Percentiles rank a stretch among this genome's conserved stretches.
These are phyloP conservation scores for Zaprionus lineosus DNA, from an alignment of 2,888 invertebrate species.

Conservation along the genomic window DNA sequence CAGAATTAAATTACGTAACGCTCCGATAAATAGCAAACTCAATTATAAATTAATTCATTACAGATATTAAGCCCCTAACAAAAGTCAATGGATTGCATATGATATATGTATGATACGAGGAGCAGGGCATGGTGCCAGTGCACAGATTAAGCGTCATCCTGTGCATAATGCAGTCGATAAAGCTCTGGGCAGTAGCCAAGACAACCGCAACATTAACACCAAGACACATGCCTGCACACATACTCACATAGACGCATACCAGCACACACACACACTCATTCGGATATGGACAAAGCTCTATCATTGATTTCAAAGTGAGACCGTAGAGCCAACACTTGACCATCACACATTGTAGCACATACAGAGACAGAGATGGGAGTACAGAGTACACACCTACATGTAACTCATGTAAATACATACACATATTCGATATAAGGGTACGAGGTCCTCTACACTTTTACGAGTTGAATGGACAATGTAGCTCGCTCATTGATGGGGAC, in stretches of 20 bases:
- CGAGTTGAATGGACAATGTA: neutral
- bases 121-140: conserved; percentile 32
- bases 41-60: conserved; percentile 52
- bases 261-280: neutral
- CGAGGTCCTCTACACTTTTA: too few species aligned
- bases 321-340: conserved; percentile 1
- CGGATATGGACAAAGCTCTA: neutral
- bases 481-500: conserved; percentile 8
- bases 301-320: conserved; percentile 27
- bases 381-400: neutral
- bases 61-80: conserved; percentile 47
- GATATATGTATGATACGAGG: conserved; percentile 29
- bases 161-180: conserved; percentile 62
- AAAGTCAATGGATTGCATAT: conserved; percentile 55
- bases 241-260: neutral
- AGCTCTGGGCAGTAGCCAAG: conserved; percentile 32
- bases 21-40: conserved; percentile 27
- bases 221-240: conserved; percentile 10
- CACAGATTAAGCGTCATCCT: conserved; percentile 46
- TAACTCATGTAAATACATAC: neutral
- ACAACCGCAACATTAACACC: conserved; percentile 48
- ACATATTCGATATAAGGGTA: too few species aligned
- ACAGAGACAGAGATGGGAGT: too few species aligned
- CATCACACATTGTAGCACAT: neutral
- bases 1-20: conserved; percentile 15